Evolutionary conservation across 23 tunicate genomes (phyloP), one percentile per base, ranked within the genome.

Genomic region (Ciona savignyi): DNA sequence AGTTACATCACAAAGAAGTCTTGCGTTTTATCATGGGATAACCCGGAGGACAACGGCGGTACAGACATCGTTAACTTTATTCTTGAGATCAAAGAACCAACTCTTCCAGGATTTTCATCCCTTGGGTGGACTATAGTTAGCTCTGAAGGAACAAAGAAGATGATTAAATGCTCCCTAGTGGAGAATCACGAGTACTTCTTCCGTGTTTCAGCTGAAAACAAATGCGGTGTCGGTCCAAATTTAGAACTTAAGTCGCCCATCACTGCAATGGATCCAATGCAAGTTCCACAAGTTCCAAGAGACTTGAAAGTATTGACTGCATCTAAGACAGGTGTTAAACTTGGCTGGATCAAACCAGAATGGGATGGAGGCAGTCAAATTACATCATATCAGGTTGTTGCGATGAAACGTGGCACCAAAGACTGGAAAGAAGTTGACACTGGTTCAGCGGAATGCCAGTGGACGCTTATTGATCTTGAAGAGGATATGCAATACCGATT

Each of bases 121-220:
- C 35, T 92, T 27, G 98, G 98, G 24, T 92, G 98, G 98, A 84
- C 92, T 60, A 79, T 92, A 2, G 85, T 83, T 70, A 70, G 71
- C 48, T 80, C 92, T 15, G 90, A 83, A 71, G 95, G 91, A 29
- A 94, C 99, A 29, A 83, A 75, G 80, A 79, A 87, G 51, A 78
- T 83, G 95, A 63, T 70, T 0, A 87, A 87, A 35, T 77, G 74
- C 15, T 70, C 90, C 0, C 29, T 87, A 4, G 69, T 76, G 2
- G 91, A 87, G 70, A 79, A 83, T 61, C 77, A 87, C 51, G 82
- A 94, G 70, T 94, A 94, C 65, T 75, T 79, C 68, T 94, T 94
- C 80, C 85, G 99, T 19, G 99, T 94, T 23, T 75, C 90, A 1
- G 99, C 99, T 49, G 99, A 94, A 82, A 94, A 94, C 79, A 83